Percentiles rank a stretch among this genome's conserved stretches.
These are phyloP conservation scores for Drosophila phalerata DNA, from an alignment of 2,888 invertebrate genomes.

Conservation along the genomic window DNA sequence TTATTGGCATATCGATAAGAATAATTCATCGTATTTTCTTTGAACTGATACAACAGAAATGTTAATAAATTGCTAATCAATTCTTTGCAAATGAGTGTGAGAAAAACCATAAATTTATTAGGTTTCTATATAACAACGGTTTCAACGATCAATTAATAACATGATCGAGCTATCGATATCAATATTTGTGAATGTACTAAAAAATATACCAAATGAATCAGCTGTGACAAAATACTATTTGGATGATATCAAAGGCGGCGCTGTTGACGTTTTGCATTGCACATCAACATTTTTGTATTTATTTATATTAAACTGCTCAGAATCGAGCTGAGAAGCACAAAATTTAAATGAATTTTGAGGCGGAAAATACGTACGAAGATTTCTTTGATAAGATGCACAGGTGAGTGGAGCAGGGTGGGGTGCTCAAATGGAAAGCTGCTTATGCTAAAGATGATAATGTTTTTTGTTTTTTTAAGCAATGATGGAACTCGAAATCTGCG, in stretches of 20 bases:
- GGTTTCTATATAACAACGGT: too few relatives aligned
- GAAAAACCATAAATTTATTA: too few relatives aligned
- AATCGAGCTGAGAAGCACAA: background rate
- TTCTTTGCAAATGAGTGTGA: too few relatives aligned
- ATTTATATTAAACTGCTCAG: background rate
- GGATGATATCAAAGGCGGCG: background rate
- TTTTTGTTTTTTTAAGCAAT: slow-evolving; percentile 10
- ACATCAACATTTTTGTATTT: background rate
- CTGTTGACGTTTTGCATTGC: background rate
- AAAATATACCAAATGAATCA: slow-evolving; percentile 1
- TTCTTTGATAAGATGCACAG: slow-evolving; percentile 41
- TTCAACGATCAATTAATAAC: background rate
- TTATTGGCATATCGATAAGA: slow-evolving; percentile 5
- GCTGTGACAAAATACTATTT: slow-evolving; percentile 5
- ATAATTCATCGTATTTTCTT: too few relatives aligned
- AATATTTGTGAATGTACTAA: background rate
- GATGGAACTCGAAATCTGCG: slow-evolving; percentile 38
- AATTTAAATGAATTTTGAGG: slow-evolving; percentile 10
- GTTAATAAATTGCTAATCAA: background rate
- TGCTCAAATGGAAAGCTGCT: too few relatives aligned
- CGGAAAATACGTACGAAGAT: slow-evolving; percentile 20
- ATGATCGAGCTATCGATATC: background rate
- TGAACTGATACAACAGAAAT: background rate
- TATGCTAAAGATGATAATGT: too few relatives aligned
- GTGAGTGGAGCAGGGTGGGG: slow-evolving; percentile 3